phyloP scores from a whole-genome alignment of 2,888 invertebrate species.

The Drosophila nr. fundita region DNA sequence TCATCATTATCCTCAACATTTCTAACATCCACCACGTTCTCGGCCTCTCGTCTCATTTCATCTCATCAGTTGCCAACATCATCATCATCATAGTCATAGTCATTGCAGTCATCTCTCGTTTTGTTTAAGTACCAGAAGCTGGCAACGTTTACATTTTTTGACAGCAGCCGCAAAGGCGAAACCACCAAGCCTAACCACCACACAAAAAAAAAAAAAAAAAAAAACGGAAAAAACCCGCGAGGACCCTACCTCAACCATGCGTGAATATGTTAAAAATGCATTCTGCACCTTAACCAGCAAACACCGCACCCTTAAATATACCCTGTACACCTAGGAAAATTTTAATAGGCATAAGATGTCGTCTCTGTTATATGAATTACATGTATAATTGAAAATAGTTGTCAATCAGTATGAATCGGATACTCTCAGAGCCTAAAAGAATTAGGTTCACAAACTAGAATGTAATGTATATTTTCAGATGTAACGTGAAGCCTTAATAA shows the following conservation, averaged over 20 bases:
- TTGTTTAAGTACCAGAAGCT: slow-evolving; percentile 59
- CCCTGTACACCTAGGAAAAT: background rate
- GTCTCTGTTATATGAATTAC: background rate
- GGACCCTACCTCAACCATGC: slow-evolving; percentile 36
- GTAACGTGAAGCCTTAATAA: background rate
- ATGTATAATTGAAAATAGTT: background rate
- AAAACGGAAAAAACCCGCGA: background rate
- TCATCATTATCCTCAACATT: slow-evolving; percentile 12
- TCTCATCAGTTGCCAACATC: slow-evolving; percentile 35
- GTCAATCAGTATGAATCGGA: background rate
- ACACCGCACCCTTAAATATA: slow-evolving; percentile 3
- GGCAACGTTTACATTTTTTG: slow-evolving; percentile 56
- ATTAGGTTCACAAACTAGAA: background rate
- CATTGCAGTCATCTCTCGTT: slow-evolving; percentile 49
- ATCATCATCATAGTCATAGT: slow-evolving; percentile 20
- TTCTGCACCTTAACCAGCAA: slow-evolving; percentile 1
- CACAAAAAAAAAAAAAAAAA: background rate
- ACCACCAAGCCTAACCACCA: slow-evolving; percentile 13
- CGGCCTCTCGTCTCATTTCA: slow-evolving; percentile 36
- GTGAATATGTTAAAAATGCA: slow-evolving; percentile 62
- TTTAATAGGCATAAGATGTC: background rate
- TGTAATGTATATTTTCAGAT: background rate
- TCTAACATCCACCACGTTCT: slow-evolving; percentile 7
- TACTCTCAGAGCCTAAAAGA: background rate
- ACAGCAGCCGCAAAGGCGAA: slow-evolving; percentile 54